Evolutionary conservation across 2,888 invertebrate species (phyloP), one percentile per base, ranked within the genome.

Genomic region (Agriotes lineatus): DNA sequence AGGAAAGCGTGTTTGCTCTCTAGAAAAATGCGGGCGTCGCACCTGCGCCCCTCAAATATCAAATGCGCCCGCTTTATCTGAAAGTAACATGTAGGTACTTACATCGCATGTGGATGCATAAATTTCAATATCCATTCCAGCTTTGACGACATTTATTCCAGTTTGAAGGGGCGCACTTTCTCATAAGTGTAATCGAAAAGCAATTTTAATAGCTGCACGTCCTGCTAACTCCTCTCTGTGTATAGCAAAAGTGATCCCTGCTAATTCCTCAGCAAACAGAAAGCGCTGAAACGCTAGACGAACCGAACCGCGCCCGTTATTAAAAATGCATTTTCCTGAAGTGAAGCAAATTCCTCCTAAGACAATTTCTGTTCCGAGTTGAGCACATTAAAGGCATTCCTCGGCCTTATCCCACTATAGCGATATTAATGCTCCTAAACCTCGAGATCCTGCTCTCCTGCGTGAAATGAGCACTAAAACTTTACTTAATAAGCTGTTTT

Each of bases 401-500:
- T 48, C 30, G 45, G 52, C 61, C 58, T 64, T 66, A 70, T 66
- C 66, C 62, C 58, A 62, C 60, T 67, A 70, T 66, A 70, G 60
- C 50, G 70, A 60, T 67, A 70, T 70, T 70, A 70, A 70, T 70
- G 58, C 66, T 50, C 56, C 61, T 70, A 66, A 66, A 70, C 66
- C 70, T 62, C 70, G 54, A 70, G 69, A 70, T 70, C 71, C 72
- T 67, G 69, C 71, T 69, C 70, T 71, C 71, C 72, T 72, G 69
- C 75, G 74, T 72, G 74, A 74, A 76, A 76, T 75, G 75, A 75
- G 72, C 70, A 77, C 75, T 77, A 75, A 74, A 74, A 76, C 73
- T 73, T 73, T 72, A 73, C 75, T 72, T 76, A 75, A 75, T 76
- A 75, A 77, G 77, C 77, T 72, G 75, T 75, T 77, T 75, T 75